Conservation (phyloP, 2,113 vertebrate genomes). For the Phasianus colchicus region DNA sequence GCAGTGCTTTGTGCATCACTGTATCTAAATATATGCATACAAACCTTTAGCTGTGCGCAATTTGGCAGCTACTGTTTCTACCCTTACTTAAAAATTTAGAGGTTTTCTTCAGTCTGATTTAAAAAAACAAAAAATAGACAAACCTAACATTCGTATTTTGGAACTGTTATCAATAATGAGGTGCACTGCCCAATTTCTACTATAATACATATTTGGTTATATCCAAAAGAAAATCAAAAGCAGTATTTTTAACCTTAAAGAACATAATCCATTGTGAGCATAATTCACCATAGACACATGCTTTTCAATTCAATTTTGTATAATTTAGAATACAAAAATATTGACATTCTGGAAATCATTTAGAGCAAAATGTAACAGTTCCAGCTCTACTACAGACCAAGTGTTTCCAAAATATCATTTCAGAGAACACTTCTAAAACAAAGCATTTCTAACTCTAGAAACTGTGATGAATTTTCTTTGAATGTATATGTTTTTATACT, state of each 20-base stretch:
- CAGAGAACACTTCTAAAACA: background rate
- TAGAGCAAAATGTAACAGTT: background rate
- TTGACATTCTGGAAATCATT: background rate
- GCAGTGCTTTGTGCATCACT: constrained; percentile 52
- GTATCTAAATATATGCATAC: constrained; percentile 23
- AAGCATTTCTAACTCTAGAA: background rate
- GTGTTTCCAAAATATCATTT: background rate
- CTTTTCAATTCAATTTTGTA: background rate
- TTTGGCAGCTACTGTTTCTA: constrained; percentile 40
- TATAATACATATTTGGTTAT: background rate
- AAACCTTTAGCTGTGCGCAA: constrained; percentile 1
- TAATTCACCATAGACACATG: background rate
- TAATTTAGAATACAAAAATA: background rate
- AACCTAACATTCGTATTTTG: background rate
- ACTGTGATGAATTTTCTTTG: background rate
- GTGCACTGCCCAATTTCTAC: background rate
- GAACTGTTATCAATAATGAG: background rate
- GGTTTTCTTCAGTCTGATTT: constrained; percentile 29
- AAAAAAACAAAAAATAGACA: background rate
- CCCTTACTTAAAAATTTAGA: constrained; percentile 49
- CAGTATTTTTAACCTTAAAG: background rate
- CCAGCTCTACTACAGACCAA: background rate
- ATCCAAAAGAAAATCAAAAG: background rate
- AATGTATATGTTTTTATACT: background rate
- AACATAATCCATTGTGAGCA: background rate